Conservation (phyloP, 2,113 vertebrate genomes). For the Podarcis raffonei region DNA sequence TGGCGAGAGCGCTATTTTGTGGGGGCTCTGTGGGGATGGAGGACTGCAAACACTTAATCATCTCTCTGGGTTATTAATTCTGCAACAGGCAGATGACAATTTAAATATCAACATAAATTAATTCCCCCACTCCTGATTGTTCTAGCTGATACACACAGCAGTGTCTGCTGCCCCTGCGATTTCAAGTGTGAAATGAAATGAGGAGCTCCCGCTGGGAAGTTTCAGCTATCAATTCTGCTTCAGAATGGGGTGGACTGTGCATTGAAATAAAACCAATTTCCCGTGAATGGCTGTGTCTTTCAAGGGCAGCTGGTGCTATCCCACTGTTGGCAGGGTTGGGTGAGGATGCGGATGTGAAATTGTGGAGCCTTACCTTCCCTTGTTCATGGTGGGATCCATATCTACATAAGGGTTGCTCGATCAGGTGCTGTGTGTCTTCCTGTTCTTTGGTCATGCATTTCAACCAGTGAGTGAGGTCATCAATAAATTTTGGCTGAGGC, state of each 20-base stretch:
- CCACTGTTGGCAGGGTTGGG: not conserved
- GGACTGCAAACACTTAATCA: not conserved
- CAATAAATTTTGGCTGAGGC: not conserved
- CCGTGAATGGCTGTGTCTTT: not conserved
- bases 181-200: not conserved
- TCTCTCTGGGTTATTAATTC: constrained; percentile 2
- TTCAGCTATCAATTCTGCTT: not conserved
- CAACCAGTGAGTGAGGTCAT: not conserved
- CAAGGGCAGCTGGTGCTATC: no score
- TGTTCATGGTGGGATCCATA: not conserved
- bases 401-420: not conserved
- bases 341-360: rapidly evolving
- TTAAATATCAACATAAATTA: constrained; percentile 4
- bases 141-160: constrained; percentile 1
- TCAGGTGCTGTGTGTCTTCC: not conserved
- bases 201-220: not conserved
- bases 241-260: not conserved
- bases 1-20: not conserved
- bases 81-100: not conserved
- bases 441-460: no score
- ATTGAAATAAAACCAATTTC: not conserved
- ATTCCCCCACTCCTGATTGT: constrained; percentile 3
- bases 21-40: not conserved
- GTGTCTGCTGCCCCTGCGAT: not conserved
- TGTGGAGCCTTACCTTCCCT: not conserved